Evolutionary conservation across 53 echinoderm and acorn worm genomes (phyloP).

Genomic region (Echinometra lucunter): DNA sequence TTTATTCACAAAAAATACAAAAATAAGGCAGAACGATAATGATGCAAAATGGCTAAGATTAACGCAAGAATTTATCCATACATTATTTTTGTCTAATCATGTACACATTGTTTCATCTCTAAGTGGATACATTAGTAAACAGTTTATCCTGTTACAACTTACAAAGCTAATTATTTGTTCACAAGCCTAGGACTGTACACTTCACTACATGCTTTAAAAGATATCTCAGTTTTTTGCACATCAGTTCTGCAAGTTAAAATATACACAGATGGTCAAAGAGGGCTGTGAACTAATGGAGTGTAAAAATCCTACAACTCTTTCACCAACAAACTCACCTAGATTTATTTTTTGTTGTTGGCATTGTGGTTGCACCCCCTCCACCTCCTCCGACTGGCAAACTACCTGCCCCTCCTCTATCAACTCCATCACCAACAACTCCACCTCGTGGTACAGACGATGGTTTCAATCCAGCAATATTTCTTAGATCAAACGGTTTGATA

Average conservation of each 20-base stretch:
- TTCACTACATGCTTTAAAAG: neutral
- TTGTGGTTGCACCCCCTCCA: slow-evolving; percentile 21
- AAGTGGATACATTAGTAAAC: too few species aligned
- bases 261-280: too few species aligned
- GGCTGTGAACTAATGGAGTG: neutral
- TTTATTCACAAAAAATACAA: too few species aligned
- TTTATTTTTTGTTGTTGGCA: slow-evolving; percentile 26
- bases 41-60: too few species aligned
- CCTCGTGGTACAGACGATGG: slow-evolving; percentile 30
- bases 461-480: slow-evolving; percentile 79
- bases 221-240: neutral
- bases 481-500: slow-evolving; percentile 87
- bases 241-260: neutral
- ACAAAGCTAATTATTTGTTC: too few species aligned
- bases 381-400: slow-evolving; percentile 60
- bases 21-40: too few species aligned
- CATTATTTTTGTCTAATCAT: too few species aligned
- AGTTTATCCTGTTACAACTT: too few species aligned
- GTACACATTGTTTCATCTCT: too few species aligned
- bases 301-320: neutral
- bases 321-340: slow-evolving; percentile 55
- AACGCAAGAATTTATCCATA: too few species aligned
- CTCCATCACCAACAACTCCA: slow-evolving; percentile 63
- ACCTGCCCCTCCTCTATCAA: slow-evolving; percentile 72
- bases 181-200: neutral